These are phyloP conservation scores for Phyllotreta striolata DNA, from an alignment of 2,888 invertebrate species.

Conservation along the genomic window DNA sequence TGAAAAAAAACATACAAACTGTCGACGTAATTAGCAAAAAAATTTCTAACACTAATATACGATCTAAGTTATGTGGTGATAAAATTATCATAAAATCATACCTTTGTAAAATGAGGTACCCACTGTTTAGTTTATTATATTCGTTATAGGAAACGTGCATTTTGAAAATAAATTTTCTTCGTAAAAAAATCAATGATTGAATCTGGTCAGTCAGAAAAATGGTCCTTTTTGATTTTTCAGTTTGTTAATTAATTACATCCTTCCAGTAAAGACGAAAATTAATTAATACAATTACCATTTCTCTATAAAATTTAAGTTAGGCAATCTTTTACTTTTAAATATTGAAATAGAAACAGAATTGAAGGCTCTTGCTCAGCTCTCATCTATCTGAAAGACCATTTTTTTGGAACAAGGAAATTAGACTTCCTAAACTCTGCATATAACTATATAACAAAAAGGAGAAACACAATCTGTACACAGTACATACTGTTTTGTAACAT, in stretches of 20 bases:
- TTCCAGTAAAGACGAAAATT: too few relatives aligned
- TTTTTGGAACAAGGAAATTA: not conserved
- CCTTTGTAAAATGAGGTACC: constrained; percentile 52
- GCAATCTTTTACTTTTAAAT: too few relatives aligned
- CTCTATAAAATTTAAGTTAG: too few relatives aligned
- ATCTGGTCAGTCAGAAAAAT: too few relatives aligned
- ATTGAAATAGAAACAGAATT: too few relatives aligned
- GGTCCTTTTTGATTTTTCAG: too few relatives aligned
- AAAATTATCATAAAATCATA: constrained; percentile 49
- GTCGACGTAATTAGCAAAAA: constrained; percentile 52
- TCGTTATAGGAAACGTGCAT: constrained; percentile 1
- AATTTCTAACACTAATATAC: constrained; percentile 49
- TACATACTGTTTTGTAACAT: constrained; percentile 57
- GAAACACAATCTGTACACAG: constrained; percentile 58
- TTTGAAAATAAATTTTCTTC: constrained; percentile 25
- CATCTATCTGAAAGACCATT: constrained; percentile 13
- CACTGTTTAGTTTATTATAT: constrained; percentile 46
- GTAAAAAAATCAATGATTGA: constrained; percentile 7
- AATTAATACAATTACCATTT: too few relatives aligned
- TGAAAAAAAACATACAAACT: constrained; percentile 48
- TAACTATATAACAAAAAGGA: constrained; percentile 51
- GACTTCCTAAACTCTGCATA: constrained; percentile 11
- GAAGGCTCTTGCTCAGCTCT: not conserved
- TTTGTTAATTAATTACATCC: too few relatives aligned
- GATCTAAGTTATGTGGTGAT: constrained; percentile 47